Evolutionary conservation across 2,113 vertebrate species (phyloP).

Genomic region (Dromiciops gliroides): DNA sequence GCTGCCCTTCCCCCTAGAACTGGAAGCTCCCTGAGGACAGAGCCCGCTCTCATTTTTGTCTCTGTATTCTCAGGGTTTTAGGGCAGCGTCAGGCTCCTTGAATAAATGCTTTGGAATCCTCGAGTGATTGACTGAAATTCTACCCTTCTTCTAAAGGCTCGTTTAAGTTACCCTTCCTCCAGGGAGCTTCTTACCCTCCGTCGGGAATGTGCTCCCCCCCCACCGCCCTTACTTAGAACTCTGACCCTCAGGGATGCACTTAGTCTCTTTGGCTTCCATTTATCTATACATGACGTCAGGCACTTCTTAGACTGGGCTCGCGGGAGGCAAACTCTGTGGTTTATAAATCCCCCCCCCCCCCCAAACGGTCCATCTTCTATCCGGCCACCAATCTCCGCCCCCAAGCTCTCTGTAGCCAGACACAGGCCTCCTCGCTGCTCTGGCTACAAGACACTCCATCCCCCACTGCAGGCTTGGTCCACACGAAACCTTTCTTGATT

Average conservation of each 20-base stretch:
- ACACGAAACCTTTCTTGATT: neutral
- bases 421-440: neutral
- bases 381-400: too few relatives aligned
- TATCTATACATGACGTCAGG: neutral
- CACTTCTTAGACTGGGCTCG: neutral
- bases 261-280: neutral
- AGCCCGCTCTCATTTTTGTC: neutral
- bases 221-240: neutral
- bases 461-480: neutral
- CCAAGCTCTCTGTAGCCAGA: fast-evolving
- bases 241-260: neutral
- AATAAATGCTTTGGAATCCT: neutral
- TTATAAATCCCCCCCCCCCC: too few relatives aligned
- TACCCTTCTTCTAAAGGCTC: neutral
- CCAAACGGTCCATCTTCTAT: too few relatives aligned
- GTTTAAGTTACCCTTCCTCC: neutral
- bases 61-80: neutral
- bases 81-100: neutral
- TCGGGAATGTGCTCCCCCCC: too few relatives aligned
- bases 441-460: neutral
- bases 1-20: too few relatives aligned
- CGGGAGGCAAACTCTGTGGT: neutral
- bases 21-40: neutral
- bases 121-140: neutral
- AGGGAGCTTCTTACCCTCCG: neutral